Conservation (phyloP, 2,113 vertebrate genomes). For the Leptocoma aspasia region DNA sequence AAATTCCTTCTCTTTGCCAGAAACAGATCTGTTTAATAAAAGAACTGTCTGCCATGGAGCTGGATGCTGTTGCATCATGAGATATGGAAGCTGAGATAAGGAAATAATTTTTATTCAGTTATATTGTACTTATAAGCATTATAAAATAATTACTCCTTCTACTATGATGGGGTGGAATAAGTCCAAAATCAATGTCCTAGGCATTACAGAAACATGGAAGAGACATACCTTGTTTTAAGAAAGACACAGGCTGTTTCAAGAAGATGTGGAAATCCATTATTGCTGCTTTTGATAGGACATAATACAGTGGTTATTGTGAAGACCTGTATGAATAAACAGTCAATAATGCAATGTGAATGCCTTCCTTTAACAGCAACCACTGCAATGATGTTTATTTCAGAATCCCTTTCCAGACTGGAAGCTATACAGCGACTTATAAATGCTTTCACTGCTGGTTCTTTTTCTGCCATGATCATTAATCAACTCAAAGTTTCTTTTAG, state of each 20-base stretch:
- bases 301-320: neutral
- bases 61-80: neutral
- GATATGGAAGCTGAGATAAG: neutral
- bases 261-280: neutral
- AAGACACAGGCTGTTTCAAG: neutral
- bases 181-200: neutral
- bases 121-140: neutral
- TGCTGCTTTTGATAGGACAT: neutral
- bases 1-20: neutral
- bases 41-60: neutral
- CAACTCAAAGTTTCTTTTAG: neutral
- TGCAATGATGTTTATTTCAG: neutral
- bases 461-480: neutral
- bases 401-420: neutral
- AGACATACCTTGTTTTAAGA: neutral
- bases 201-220: neutral
- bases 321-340: neutral
- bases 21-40: neutral
- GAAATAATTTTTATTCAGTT: neutral
- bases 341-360: neutral
- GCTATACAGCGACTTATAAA: neutral
- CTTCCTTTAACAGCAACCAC: neutral
- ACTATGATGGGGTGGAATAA: neutral
- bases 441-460: neutral
- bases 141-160: neutral